phyloP scores from a whole-genome alignment of 2,797 vertebrate species.

The Menidia menidia region DNA sequence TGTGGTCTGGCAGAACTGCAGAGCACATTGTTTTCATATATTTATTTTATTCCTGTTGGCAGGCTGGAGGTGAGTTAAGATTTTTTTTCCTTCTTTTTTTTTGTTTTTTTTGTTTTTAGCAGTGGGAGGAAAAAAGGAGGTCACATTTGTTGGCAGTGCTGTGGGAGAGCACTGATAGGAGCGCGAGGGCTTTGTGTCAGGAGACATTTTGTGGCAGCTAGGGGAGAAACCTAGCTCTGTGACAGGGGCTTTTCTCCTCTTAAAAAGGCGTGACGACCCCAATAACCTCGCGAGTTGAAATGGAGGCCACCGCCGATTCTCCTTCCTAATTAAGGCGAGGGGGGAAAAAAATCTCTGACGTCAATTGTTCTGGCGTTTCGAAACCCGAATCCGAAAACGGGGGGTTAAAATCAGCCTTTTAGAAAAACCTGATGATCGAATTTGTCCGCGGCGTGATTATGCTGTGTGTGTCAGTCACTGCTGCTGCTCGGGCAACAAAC shows the following conservation, averaged over 20 bases:
- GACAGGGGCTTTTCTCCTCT: slow-evolving; percentile 70
- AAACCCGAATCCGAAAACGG: neutral
- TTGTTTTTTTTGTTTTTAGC: slow-evolving; percentile 47
- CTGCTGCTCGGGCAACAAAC: slow-evolving; percentile 43
- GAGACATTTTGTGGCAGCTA: slow-evolving; percentile 72
- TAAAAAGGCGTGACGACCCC: slow-evolving; percentile 73
- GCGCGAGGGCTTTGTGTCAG: slow-evolving; percentile 69
- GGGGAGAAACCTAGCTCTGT: slow-evolving; percentile 58
- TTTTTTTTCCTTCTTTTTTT: slow-evolving; percentile 40
- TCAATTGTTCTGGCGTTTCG: slow-evolving; percentile 16
- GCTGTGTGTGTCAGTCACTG: slow-evolving; percentile 7
- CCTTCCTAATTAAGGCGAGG: slow-evolving; percentile 23
- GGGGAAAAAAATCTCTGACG: slow-evolving; percentile 1
- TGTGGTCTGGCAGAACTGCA: slow-evolving; percentile 57
- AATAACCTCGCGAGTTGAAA: slow-evolving; percentile 77
- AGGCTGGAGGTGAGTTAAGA: slow-evolving; percentile 61
- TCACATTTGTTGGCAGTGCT: slow-evolving; percentile 68
- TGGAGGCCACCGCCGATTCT: slow-evolving; percentile 67
- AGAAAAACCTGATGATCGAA: slow-evolving; percentile 1
- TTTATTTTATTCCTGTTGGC: slow-evolving; percentile 67
- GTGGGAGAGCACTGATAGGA: slow-evolving; percentile 59
- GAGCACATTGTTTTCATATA: slow-evolving; percentile 65
- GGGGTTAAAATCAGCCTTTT: slow-evolving; percentile 10
- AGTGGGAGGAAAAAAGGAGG: slow-evolving; percentile 60
- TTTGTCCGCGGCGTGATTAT: slow-evolving; percentile 1